Conservation (phyloP, 2,797 vertebrate genomes). For the Characodon lateralis region DNA sequence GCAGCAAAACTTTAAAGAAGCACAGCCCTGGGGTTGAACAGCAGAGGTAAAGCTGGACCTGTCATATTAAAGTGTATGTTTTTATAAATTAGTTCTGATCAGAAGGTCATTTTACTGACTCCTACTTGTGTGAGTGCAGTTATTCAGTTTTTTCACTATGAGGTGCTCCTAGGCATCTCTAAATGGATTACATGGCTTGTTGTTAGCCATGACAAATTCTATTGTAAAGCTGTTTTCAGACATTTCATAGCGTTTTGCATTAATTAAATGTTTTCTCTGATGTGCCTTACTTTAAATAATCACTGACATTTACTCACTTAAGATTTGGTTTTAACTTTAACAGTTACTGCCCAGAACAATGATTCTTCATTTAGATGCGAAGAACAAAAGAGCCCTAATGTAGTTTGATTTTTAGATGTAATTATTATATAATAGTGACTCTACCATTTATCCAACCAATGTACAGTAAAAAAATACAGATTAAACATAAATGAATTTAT, state of each 20-base stretch:
- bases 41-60: neutral
- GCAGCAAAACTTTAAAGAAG: conserved; percentile 12
- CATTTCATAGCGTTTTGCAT: neutral
- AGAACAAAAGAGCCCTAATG: neutral
- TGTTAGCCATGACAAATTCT: conserved; percentile 61
- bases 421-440: neutral
- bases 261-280: neutral
- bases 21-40: neutral
- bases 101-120: neutral
- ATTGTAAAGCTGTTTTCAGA: conserved; percentile 56
- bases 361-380: neutral
- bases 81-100: neutral
- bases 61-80: neutral
- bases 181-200: conserved; percentile 72
- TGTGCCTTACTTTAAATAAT: neutral
- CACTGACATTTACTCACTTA: neutral
- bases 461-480: neutral
- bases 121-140: conserved; percentile 9
- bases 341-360: too few relatives aligned
- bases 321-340: neutral
- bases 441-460: too few relatives aligned
- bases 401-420: neutral
- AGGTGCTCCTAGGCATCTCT: conserved; percentile 42
- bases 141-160: conserved; percentile 36
- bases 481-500: neutral